Conservation (phyloP, 1,140 invertebrate genomes). For the Chironomus striatipennis region DNA sequence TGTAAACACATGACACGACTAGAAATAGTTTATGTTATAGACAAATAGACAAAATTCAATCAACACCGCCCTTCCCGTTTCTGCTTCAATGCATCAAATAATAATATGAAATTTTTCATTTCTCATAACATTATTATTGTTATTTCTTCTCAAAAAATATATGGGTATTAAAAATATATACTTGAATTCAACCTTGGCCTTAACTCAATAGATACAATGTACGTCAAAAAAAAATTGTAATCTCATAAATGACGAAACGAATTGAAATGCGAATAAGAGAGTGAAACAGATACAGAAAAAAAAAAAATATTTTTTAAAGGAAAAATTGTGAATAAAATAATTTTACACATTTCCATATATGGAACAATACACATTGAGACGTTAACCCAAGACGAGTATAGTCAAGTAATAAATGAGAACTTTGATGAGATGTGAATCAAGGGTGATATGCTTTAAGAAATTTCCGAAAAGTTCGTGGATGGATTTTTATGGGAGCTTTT, state of each 20-base stretch:
- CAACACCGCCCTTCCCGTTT: no score
- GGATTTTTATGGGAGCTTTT: not conserved
- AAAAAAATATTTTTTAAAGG: no score
- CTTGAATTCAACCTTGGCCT: constrained; percentile 19
- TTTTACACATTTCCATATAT: constrained; percentile 15
- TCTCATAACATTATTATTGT: not conserved
- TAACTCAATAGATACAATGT: constrained; percentile 5
- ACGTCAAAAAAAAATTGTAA: not conserved
- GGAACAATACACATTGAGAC: constrained; percentile 4
- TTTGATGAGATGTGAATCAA: no score
- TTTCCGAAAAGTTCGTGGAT: not conserved
- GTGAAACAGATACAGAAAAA: no score
- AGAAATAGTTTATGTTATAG: no score
- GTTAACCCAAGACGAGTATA: not conserved
- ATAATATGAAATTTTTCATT: no score
- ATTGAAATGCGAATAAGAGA: not conserved
- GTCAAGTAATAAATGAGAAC: no score
- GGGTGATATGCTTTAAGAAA: no score
- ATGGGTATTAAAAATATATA: not conserved
- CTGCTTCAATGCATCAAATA: no score
- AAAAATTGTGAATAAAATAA: not conserved
- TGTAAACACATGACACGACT: no score
- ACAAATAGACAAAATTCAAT: no score
- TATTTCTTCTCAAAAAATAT: not conserved
- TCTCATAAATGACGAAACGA: not conserved